Base-by-base conservation (phyloP, 2,888 invertebrate genomes). In the Crocallis elinguaria region DNA sequence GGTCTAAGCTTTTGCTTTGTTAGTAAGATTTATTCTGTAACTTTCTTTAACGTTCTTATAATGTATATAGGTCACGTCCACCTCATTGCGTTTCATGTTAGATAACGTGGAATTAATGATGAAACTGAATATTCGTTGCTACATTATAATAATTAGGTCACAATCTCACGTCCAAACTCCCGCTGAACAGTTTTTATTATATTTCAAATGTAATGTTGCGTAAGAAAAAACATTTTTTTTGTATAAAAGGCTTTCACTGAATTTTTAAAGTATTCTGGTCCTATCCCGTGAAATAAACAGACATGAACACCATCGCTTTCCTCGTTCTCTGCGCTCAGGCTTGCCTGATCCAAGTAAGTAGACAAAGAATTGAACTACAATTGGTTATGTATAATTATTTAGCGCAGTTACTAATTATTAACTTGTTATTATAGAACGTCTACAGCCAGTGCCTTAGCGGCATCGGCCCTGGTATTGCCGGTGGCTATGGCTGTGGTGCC, bases 261-360 rank as follows among this genome's bases (percentile, higher is more conserved):
- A 21, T 8, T 1, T 9, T 1, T n/a, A 12, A n/a, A 33, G 23
- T 14, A 51, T 44, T 51, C 51, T 44, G 19, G 39, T 33, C 7
- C 25, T 1, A 17, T 29, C 35, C 45, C 27, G 9, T 45, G 3
- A 49, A 39, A 45, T 21, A 32, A 32, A 35, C 38, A 38, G 43
- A 32, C 11, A 50, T 43, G 43, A 43, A 43, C 32, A 32, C 50
- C 38, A 35, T 49, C 16, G 36, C 43, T 8, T 23, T 67, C 12
- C 35, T 67, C n/a, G 30, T 66, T 29, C 49, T 67, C 41, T 62
- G 62, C 51, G 25, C 55, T 49, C 53, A 61, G 56, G 53, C 51
- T 43, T 58, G 62, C 62, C 57, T 58, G 59, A 41, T 64, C 50
- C 55, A 52, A 33, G 55, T 55, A 58, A 43, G 38, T 66, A 7